These are phyloP conservation scores for Trissolcus basalis DNA, from an alignment of 1,140 invertebrate species.

Conservation along the genomic window DNA sequence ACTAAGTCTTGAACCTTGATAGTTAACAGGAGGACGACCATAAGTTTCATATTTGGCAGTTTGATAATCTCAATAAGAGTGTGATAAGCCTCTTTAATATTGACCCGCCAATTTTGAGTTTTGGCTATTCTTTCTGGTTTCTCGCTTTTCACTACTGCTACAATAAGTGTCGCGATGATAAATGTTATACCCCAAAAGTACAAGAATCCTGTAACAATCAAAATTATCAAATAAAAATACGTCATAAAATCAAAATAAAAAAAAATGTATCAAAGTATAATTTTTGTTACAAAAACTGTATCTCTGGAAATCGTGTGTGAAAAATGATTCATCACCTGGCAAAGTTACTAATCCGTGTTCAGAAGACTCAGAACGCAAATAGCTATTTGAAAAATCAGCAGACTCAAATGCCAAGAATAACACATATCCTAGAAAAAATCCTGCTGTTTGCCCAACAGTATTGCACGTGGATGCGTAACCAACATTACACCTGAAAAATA, in stretches of 20 bases:
- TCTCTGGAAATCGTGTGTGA: too few species aligned
- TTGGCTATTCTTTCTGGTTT: constrained; percentile 74
- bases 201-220: constrained; percentile 84
- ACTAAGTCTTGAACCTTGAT: constrained; percentile 79
- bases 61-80: constrained; percentile 89
- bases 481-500: constrained; percentile 86
- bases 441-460: constrained; percentile 97
- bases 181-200: constrained; percentile 97
- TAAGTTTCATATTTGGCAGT: constrained; percentile 86
- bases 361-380: constrained; percentile 85
- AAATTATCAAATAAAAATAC: background rate
- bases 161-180: constrained; percentile 91
- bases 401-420: constrained; percentile 98
- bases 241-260: too few species aligned
- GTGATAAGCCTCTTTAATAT: constrained; percentile 89
- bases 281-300: too few species aligned
- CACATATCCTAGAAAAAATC: constrained; percentile 98
- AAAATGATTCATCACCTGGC: too few species aligned
- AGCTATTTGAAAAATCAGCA: constrained; percentile 95
- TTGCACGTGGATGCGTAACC: constrained; percentile 99
- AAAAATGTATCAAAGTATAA: too few species aligned
- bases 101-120: constrained; percentile 76
- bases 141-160: constrained; percentile 94
- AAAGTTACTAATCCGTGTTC: constrained; percentile 89
- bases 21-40: constrained; percentile 90